These are phyloP conservation scores for Lagopus leucura DNA, from an alignment of 2,113 vertebrate species.

Conservation along the genomic window DNA sequence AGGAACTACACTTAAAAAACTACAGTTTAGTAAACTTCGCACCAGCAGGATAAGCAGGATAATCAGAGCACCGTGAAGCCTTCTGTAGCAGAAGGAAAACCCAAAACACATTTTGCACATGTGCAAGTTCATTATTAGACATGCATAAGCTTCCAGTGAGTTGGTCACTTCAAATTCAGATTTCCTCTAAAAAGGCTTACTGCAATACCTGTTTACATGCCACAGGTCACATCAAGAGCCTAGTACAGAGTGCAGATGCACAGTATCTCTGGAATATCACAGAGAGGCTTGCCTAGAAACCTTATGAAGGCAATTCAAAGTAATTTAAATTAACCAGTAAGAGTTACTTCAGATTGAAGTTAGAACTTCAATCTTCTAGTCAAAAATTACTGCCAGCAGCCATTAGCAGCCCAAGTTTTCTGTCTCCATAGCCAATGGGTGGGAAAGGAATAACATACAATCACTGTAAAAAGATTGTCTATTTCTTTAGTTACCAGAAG, in stretches of 20 bases:
- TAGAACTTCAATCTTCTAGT: neutral
- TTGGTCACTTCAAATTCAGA: neutral
- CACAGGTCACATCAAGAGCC: neutral
- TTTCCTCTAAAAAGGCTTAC: neutral
- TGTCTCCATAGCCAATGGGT: neutral
- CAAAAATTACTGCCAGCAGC: neutral
- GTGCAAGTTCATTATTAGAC: neutral
- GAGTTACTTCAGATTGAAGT: neutral
- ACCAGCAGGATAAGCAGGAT: neutral
- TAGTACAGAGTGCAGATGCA: neutral
- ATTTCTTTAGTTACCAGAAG: neutral
- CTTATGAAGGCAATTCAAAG: neutral
- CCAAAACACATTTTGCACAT: neutral
- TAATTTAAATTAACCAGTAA: neutral
- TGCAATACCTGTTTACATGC: neutral
- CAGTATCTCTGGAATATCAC: neutral
- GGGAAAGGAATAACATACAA: neutral
- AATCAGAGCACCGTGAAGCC: neutral
- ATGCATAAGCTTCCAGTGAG: neutral
- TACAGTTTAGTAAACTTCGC: neutral
- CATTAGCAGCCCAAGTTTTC: neutral
- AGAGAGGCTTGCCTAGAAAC: neutral
- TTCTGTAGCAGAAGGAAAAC: neutral
- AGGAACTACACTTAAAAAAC: neutral
- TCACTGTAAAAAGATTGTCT: neutral